Conservation (phyloP, 2,888 invertebrate genomes). For the Cordilura impudica region DNA sequence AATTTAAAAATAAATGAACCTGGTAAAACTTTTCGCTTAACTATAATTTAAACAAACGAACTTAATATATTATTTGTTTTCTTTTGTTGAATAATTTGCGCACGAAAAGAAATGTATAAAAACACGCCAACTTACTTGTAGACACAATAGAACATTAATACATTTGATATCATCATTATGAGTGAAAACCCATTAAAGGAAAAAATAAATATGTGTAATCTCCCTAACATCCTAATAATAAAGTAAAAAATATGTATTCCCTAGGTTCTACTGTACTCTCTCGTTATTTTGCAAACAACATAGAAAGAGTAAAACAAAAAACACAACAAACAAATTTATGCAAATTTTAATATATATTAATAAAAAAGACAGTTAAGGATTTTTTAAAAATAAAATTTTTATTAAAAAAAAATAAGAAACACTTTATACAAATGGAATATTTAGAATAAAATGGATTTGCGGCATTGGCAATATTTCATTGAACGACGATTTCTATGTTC, state of each 20-base stretch:
- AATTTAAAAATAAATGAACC: background rate
- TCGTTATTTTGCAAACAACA: background rate
- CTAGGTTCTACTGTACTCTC: background rate
- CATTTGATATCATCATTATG: background rate
- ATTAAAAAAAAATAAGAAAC: background rate
- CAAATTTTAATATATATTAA: background rate
- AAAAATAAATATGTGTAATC: too few species aligned
- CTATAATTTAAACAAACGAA: background rate
- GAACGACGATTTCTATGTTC: too few species aligned
- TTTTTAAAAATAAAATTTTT: conserved; percentile 18
- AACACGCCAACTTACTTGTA: background rate
- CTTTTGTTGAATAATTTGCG: conserved; percentile 7
- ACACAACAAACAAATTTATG: background rate
- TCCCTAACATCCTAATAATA: too few species aligned
- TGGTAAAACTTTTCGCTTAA: background rate
- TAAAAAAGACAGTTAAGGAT: background rate
- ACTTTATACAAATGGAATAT: too few species aligned
- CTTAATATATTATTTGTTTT: background rate
- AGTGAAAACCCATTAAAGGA: too few species aligned
- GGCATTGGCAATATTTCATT: too few species aligned
- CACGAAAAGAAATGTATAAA: background rate
- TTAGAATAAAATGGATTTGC: too few species aligned
- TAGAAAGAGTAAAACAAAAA: background rate
- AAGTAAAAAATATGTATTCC: too few species aligned
- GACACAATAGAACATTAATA: background rate